Base-by-base conservation (phyloP, 2,797 vertebrate species). In the Leptatherina wallacei region DNA sequence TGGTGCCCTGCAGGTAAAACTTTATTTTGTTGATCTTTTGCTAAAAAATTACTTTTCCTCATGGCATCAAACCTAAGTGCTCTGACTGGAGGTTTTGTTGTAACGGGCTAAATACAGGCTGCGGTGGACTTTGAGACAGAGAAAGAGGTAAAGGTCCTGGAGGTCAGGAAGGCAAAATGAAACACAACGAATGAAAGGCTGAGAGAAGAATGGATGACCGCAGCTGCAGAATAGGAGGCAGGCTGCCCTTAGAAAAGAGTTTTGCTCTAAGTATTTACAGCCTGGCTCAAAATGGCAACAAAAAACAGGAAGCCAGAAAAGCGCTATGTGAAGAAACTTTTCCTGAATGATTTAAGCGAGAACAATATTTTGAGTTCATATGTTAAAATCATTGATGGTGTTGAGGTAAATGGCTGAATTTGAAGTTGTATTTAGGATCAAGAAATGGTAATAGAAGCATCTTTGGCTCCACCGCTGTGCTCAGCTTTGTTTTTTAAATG, bases 211-310 rank as follows among this genome's bases (percentile, higher is more conserved):
- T 35, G 16, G 33, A 35, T 8, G 61, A 24, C 47, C 20, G 9
- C 20, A n/a, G 20, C 30, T 57, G 29, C 38, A 35, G 29, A 58
- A 54, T 5, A 7, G 11, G 24, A 69, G 30, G 35, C 20, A 30
- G 9, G 47, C 27, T 69, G 55, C 73, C 61, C 69, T 67, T 20
- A 36, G 76, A 65, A 77, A 75, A 47, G 18, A 27, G 59, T 38
- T 27, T 4, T 4, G 1, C 29, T 57, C 10, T 65, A 62, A 77
- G 36, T 69, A 57, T 54, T 16, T 7, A 44, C 6, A 6, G 16
- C 6, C 18, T 44, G 42, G 42, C 42, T 44, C 16, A 44, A 44
- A 44, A 20, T 14, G 7, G 6, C 42, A 7, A 6, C 38, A 42
- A 16, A 14, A 20, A 44, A 18, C 42, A 18, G 4, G 6, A 44